phyloP scores from a whole-genome alignment of 1,140 invertebrate genomes.

The Periplaneta americana region DNA sequence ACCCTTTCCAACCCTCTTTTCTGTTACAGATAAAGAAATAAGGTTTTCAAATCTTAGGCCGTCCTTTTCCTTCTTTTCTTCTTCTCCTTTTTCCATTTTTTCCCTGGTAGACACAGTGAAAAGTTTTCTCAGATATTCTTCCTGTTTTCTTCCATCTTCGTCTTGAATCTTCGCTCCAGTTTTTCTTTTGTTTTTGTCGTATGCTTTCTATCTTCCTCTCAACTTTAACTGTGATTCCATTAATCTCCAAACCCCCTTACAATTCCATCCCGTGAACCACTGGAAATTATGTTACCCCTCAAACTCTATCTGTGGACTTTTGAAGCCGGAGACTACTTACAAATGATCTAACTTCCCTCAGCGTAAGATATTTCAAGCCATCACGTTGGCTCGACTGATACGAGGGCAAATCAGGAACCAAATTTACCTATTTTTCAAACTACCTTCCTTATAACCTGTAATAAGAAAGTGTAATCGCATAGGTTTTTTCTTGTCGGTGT shows the following conservation, averaged over 20 bases:
- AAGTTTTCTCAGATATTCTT: neutral
- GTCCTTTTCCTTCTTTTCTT: neutral
- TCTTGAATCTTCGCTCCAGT: neutral
- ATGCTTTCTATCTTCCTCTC: neutral
- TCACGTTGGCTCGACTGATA: too few relatives aligned
- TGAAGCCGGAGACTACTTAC: neutral
- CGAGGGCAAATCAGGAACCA: too few relatives aligned
- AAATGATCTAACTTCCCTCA: neutral
- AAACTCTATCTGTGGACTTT: neutral
- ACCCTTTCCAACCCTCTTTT: neutral
- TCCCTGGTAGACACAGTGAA: neutral
- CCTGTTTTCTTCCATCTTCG: neutral
- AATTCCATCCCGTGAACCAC: neutral
- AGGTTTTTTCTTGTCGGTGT: too few relatives aligned
- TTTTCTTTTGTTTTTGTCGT: neutral
- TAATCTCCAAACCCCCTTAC: neutral
- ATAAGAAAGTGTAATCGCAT: too few relatives aligned
- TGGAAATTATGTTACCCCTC: conserved; percentile 7
- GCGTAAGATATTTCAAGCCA: too few relatives aligned
- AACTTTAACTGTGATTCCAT: too few relatives aligned
- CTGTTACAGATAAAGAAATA: neutral
- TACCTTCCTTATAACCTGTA: too few relatives aligned
- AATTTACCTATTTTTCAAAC: too few relatives aligned
- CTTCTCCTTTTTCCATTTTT: neutral
- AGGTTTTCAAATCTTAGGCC: neutral